Evolutionary conservation across 2,797 vertebrate genomes (phyloP), one percentile per base, ranked within the genome.

Genomic region (Strix occidentalis): DNA sequence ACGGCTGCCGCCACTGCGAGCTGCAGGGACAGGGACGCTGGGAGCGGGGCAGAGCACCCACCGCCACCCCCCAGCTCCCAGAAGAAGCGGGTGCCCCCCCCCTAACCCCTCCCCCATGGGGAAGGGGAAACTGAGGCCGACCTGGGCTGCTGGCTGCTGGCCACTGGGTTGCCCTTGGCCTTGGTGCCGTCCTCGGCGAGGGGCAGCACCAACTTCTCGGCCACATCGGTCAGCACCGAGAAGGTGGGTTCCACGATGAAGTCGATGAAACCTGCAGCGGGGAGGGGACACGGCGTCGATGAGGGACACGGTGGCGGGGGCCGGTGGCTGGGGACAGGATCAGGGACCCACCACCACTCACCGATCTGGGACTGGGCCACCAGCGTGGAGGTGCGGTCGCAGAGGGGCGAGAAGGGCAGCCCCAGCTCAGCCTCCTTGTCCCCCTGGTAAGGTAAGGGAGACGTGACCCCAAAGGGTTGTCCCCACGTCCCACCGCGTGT

Each of bases 211-310:
- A 99, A 98, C 97, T 99, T 99, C 97, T 99, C 99, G 1, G 99
- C 98, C 98, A 99, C 98, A 20, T 99, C 99, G 2, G 98, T 99
- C 96, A 99, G 97, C 89, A 99, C 98, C 33, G 98, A 99, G 97
- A 99, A 99, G 1, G 99, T 99, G 20, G 99, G 99, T 79, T 99
- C 99, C 96, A 99, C 99, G 17, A 99, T 99, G 96, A 99, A 99
- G 92, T 99, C 99, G 5, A 99, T 99, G 96, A 99, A 99, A 25
- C 99, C 99, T 99, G 97, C 0, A 19, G 70, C 0, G 43, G 4
- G 23, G 14, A 50, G 19, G 50, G 63, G 81, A 28, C 75, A 1
- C 3, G 5, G n/a, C 3, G 43, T 43, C 43, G 4, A 4, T 3
- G 46, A 43, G 50, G 35, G 80, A 66, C 58, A 11, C 28, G 14